Conservation (phyloP, 1,140 invertebrate genomes). For the Choristoneura fumiferana region DNA sequence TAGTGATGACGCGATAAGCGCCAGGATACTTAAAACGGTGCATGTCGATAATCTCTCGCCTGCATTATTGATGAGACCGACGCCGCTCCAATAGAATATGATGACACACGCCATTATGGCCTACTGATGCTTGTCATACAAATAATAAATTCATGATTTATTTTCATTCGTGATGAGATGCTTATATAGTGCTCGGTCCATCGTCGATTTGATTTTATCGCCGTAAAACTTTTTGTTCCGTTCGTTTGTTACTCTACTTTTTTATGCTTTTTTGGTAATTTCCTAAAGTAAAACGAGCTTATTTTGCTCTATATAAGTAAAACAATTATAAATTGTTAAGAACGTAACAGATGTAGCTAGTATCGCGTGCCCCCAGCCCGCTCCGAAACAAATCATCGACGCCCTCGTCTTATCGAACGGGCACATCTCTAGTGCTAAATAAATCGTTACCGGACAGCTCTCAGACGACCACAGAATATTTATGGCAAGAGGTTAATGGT, state of each 20-base stretch:
- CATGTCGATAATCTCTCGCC: constrained; percentile 66
- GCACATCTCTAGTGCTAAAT: constrained; percentile 65
- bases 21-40: constrained; percentile 56
- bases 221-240: not conserved
- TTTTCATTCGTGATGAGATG: constrained; percentile 42
- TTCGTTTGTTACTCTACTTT: too few relatives aligned
- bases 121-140: constrained; percentile 45
- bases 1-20: constrained; percentile 60
- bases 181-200: too few relatives aligned
- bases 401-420: constrained; percentile 56
- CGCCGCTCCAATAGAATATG: constrained; percentile 59
- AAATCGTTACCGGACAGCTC: constrained; percentile 47
- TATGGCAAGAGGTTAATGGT: constrained; percentile 57
- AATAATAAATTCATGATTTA: constrained; percentile 50
- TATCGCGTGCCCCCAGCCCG: constrained; percentile 42
- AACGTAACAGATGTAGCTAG: constrained; percentile 24
- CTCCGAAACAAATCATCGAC: constrained; percentile 59
- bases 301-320: not conserved
- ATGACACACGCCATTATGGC: constrained; percentile 62
- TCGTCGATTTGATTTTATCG: constrained; percentile 36
- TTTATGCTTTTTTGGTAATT: too few relatives aligned
- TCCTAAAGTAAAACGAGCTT: too few relatives aligned
- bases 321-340: not conserved
- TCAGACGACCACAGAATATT: constrained; percentile 53
- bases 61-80: constrained; percentile 67